Percentiles rank a stretch among this genome's conserved stretches.
These are phyloP conservation scores for Mirza zaza DNA, from an alignment of 2,113 vertebrate species.

Conservation along the genomic window DNA sequence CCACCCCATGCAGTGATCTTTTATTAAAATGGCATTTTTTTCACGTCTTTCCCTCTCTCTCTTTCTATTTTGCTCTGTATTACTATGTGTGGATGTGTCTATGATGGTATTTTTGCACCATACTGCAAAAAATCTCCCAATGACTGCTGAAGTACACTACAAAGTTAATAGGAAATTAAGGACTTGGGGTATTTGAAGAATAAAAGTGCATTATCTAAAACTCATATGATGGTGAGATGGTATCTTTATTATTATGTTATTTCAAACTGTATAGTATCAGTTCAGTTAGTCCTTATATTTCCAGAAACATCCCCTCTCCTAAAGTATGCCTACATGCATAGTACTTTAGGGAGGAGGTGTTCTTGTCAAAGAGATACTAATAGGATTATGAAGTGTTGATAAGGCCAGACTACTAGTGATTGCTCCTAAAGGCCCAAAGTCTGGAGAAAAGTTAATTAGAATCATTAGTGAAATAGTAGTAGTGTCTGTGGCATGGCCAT, in stretches of 20 bases:
- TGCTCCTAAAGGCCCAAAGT: not conserved
- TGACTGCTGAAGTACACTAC: not conserved
- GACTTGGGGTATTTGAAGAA: not conserved
- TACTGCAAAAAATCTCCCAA: not conserved
- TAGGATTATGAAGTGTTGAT: not conserved
- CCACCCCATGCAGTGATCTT: not conserved
- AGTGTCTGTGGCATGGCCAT: not conserved
- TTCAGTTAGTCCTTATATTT: not conserved
- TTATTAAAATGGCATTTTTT: not conserved
- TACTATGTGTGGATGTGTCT: not conserved
- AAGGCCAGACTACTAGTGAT: not conserved
- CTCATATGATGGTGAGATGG: not conserved
- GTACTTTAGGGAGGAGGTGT: not conserved
- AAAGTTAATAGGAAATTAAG: not conserved
- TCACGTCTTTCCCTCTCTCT: not conserved
- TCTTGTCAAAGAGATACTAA: not conserved
- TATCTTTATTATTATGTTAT: not conserved
- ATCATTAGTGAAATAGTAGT: not conserved
- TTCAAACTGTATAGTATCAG: not conserved
- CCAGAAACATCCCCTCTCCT: not conserved
- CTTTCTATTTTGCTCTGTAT: not conserved
- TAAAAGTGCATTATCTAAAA: not conserved
- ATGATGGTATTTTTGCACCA: not conserved
- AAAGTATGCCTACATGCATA: not conserved
- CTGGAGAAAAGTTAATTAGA: not conserved